phyloP scores from a whole-genome alignment of 2,797 vertebrate species.

The Margarornis squamiger region DNA sequence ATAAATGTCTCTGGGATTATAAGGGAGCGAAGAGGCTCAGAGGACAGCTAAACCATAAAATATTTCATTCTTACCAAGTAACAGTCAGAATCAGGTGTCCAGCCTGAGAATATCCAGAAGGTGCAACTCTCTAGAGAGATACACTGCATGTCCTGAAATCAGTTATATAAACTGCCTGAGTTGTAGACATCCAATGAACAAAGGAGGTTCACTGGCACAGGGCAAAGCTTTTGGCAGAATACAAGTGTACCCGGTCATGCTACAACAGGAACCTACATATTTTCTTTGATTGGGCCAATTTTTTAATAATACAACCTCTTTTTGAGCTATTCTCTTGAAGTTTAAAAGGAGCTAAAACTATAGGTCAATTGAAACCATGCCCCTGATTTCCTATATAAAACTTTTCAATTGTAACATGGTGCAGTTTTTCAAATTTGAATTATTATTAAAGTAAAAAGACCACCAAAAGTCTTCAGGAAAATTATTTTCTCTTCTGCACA shows the following conservation, averaged over 20 bases:
- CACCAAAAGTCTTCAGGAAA: neutral
- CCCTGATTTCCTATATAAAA: neutral
- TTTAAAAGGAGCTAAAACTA: neutral
- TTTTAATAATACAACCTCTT: neutral
- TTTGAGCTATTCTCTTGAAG: neutral
- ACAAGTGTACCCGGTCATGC: neutral
- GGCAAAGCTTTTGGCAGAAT: neutral
- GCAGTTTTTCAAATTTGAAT: neutral
- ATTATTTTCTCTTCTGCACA: neutral
- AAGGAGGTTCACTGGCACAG: neutral
- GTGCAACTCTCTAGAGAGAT: neutral
- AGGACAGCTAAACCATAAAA: neutral
- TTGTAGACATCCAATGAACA: neutral
- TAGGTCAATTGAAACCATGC: neutral
- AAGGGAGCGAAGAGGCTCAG: neutral
- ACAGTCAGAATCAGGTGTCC: neutral
- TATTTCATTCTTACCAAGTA: neutral
- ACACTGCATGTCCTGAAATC: neutral
- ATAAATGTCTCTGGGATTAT: neutral
- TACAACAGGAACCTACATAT: neutral
- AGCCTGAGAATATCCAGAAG: neutral
- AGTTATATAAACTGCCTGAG: neutral
- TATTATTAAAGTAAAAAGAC: neutral
- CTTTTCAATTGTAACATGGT: neutral
- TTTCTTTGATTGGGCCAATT: neutral